Base-by-base conservation (phyloP, 2,113 vertebrate species). In the Pangasianodon gigas region DNA sequence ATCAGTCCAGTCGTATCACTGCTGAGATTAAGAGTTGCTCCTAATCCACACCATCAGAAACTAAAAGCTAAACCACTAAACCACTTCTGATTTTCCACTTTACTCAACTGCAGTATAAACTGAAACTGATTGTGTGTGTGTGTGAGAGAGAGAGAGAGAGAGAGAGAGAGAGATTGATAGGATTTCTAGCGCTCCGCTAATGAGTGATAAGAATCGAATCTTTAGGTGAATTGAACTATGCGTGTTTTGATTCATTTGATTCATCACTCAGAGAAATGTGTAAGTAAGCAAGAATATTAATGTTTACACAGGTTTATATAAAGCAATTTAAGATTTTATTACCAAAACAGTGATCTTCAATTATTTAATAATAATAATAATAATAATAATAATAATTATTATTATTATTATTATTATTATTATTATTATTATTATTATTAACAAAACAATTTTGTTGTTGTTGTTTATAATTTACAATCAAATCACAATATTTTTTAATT, bases 181-280 rank as follows among this genome's bases (percentile, higher is more conserved):
- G 8, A 46, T 77, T 44, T 24, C 19, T 8, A 10, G 11, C 41
- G 10, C 21, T 79, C 21, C 75, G 10, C 75, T 48, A 51, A 80
- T 1, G 46, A 77, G 3, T 26, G 21, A 1, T 48, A 26, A 26
- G 74, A 80, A 80, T 51, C 77, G 46, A 80, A 29, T 80, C 77
- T 51, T 48, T 48, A 51, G 5, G 46, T 79, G 75, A 51, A 79
- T 79, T 24, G 26, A 48, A 48, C 24, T 29, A 5, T 1, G 77
- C 77, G 4, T 29, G 24, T 80, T 81, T n/a, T 81, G 77, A 52
- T 52, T 81, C 48, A 32, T 52, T 81, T 81, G 77, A 80, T 80
- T 80, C 77, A n/a, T 48, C 46, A 52, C 26, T 4, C 26, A 14
- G 46, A 29, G 71, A 44, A 44, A 75, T 1, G 10, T 48, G 21